A percentile compares a stretch with the other conserved stretches of the same genome.
These are phyloP conservation scores for Halotydeus destructor DNA, from an alignment of 1,140 invertebrate species.

Conservation along the genomic window DNA sequence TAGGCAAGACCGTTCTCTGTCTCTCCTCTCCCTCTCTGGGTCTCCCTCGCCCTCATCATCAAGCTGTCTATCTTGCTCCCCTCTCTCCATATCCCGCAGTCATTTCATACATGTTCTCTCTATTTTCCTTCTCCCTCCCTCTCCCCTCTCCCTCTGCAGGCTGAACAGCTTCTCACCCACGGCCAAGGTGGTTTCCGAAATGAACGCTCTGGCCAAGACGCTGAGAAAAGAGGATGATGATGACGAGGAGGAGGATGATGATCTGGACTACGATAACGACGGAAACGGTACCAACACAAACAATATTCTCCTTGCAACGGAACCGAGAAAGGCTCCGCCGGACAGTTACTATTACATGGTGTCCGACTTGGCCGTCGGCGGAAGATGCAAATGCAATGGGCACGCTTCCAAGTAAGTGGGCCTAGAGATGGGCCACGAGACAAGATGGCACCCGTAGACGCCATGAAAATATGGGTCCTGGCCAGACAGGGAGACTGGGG, in stretches of 20 bases:
- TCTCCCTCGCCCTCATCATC: too few species aligned
- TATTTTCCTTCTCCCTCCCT: too few species aligned
- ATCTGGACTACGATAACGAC: neutral
- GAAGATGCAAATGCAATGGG: constrained; percentile 20
- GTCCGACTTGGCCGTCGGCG: constrained; percentile 20
- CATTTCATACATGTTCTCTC: too few species aligned
- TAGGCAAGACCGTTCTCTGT: too few species aligned
- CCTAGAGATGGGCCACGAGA: constrained; percentile 6
- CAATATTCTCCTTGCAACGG: constrained; percentile 11
- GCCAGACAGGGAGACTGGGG: neutral
- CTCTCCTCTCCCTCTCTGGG: too few species aligned
- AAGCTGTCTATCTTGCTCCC: too few species aligned
- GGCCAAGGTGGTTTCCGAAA: too few species aligned
- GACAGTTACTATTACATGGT: constrained; percentile 26
- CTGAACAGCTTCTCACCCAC: too few species aligned
- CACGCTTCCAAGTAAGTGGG: constrained; percentile 21
- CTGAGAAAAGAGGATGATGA: neutral
- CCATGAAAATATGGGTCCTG: neutral
- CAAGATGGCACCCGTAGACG: neutral
- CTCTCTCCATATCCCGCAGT: too few species aligned
- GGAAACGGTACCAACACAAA: neutral
- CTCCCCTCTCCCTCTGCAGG: too few species aligned
- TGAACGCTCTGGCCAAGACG: too few species aligned
- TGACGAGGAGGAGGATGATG: neutral
- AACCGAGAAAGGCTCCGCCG: too few species aligned